Base-by-base conservation (phyloP, 2,888 invertebrate genomes). In the Brenthis hecate region DNA sequence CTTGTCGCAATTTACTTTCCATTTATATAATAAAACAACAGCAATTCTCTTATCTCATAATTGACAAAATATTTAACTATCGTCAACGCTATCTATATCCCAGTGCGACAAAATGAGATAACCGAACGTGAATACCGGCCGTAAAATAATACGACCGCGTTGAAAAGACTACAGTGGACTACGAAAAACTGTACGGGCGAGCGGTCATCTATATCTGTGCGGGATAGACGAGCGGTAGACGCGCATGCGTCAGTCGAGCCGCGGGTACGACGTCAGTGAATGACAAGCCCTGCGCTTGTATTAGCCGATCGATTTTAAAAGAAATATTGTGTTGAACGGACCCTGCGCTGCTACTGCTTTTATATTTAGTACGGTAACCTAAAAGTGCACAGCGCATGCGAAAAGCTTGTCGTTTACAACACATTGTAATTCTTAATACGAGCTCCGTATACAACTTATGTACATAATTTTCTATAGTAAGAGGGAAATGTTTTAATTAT, bases 81-180 rank as follows among this genome's bases (percentile, higher is more conserved):
- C 84, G 81, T 81, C 80, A 80, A 78, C 80, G 80, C 87, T 89
- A 90, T 90, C 89, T 89, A 78, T 84, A 88, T 83, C 84, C 81
- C 88, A 84, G 85, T 92, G 92, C 91, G 91, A 86, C 91, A 92
- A 89, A 90, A 86, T 84, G 82, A 86, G 88, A 88, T 90, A 88
- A 86, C 83, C 78, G 78, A 84, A 86, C 81, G 81, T 82, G 83
- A 84, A 87, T 86, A 85, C 81, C 80, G 76, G 81, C 80, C 80
- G 83, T 84, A 86, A 85, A 83, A 81, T 85, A 85, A 90, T 80
- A 81, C 89, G 84, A 79, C 89, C 83, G 83, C 76, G 83, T 84
- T 88, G 79, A 87, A 87, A 87, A 89, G 88, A 83, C 82, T 84
- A 80, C 78, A 71, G 77, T 76, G 77, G 78, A 80, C 82, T 87